Percentiles rank a stretch among this genome's conserved stretches.
Evolutionary conservation across 2,797 vertebrate genomes (phyloP).

Genomic region (Xenops minutus): DNA sequence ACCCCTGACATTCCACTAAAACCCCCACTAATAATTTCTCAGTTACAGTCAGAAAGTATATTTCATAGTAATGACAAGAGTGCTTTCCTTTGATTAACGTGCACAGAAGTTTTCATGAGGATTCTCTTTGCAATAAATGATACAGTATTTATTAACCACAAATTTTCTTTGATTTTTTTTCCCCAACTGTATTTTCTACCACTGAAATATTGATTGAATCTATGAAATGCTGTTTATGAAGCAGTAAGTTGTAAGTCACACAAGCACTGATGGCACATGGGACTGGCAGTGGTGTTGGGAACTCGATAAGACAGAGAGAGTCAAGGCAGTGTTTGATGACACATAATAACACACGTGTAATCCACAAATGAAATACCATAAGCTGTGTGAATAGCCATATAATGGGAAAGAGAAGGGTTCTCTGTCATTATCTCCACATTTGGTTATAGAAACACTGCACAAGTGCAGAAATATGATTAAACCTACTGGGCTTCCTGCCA

Average conservation of each 20-base stretch:
- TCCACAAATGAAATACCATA: neutral
- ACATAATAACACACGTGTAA: neutral
- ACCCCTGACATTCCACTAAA: neutral
- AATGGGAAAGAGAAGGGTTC: neutral
- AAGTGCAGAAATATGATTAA: neutral
- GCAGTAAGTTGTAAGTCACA: neutral
- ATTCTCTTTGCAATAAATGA: neutral
- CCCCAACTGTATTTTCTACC: neutral
- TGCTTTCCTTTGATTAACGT: neutral
- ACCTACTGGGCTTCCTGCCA: neutral
- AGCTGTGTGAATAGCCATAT: neutral
- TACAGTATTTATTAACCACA: neutral
- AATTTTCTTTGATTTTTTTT: neutral
- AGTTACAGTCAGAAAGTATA: neutral
- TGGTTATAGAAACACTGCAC: neutral
- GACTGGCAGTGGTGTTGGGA: neutral
- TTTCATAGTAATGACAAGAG: neutral
- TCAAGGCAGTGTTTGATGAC: neutral
- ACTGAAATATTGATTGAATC: neutral
- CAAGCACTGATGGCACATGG: fast-evolving
- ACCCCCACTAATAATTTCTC: neutral
- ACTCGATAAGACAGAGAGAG: neutral
- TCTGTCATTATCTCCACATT: neutral
- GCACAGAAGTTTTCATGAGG: neutral
- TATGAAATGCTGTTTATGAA: neutral